phyloP scores from a whole-genome alignment of 2,113 vertebrate species.

The Tachysurus vachellii region DNA sequence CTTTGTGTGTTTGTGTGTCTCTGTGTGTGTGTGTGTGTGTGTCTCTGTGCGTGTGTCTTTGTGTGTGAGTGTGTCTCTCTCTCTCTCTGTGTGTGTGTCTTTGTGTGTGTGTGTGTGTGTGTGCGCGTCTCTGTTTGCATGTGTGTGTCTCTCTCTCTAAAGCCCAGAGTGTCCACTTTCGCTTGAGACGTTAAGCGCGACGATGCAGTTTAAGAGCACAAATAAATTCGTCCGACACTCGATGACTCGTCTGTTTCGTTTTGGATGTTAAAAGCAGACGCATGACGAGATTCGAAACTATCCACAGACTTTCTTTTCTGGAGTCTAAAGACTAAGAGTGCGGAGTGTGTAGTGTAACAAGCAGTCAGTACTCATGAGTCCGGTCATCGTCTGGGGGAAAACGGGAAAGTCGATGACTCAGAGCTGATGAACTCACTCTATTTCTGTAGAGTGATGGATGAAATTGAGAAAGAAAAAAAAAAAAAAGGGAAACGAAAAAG shows the following conservation, averaged over 20 bases:
- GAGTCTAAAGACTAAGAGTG: background rate
- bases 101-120: no score
- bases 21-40: no score
- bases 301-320: background rate
- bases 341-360: background rate
- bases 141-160: no score
- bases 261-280: background rate
- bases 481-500: background rate
- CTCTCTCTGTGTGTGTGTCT: no score
- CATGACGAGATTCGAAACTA: background rate
- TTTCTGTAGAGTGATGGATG: background rate
- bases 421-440: background rate
- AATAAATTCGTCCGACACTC: no score
- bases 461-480: background rate
- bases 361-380: constrained; percentile 15
- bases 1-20: no score
- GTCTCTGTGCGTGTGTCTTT: no score
- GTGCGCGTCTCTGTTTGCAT: no score
- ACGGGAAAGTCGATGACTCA: constrained; percentile 11
- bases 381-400: constrained; percentile 46
- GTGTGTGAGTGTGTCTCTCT: no score
- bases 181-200: no score
- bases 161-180: no score
- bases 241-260: background rate
- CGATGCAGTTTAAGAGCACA: no score